These are phyloP conservation scores for Thunnus albacares DNA, from an alignment of 2,797 vertebrate genomes.

Conservation along the genomic window DNA sequence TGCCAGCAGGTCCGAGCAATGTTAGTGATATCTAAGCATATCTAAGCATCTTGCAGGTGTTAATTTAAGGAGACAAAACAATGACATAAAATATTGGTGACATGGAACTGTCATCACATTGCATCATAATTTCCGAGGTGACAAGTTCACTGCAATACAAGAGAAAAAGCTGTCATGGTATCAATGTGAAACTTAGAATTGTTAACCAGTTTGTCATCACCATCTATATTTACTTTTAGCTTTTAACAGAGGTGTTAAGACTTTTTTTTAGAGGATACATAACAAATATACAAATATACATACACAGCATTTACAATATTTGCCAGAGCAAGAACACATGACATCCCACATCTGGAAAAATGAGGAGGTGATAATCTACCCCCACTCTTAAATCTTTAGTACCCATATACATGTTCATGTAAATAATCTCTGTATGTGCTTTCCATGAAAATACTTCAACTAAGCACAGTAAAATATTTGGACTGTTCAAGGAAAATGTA, in stretches of 20 bases:
- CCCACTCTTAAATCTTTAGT: slow-evolving; percentile 24
- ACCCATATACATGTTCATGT: slow-evolving; percentile 18
- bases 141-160: slow-evolving; percentile 13
- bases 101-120: not conserved
- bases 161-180: not conserved
- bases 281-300: slow-evolving; percentile 63
- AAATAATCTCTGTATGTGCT: slow-evolving; percentile 46
- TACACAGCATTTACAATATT: slow-evolving; percentile 49
- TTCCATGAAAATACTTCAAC: slow-evolving; percentile 69
- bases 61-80: slow-evolving; percentile 16
- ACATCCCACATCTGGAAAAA: slow-evolving; percentile 32
- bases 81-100: slow-evolving; percentile 18
- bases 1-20: slow-evolving; percentile 6
- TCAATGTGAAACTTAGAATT: not conserved
- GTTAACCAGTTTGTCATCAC: slow-evolving; percentile 11
- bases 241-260: slow-evolving; percentile 30
- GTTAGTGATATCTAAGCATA: slow-evolving; percentile 7
- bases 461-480: slow-evolving; percentile 67
- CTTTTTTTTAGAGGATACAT: slow-evolving; percentile 24
- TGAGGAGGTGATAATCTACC: not conserved
- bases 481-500: slow-evolving; percentile 57
- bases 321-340: slow-evolving; percentile 14
- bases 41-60: slow-evolving; percentile 17
- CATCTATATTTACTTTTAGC: not conserved
- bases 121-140: not conserved